A percentile compares a stretch with the other conserved stretches of the same genome.
phyloP scores from a whole-genome alignment of 2,113 vertebrate species.

The Vombatus ursinus region DNA sequence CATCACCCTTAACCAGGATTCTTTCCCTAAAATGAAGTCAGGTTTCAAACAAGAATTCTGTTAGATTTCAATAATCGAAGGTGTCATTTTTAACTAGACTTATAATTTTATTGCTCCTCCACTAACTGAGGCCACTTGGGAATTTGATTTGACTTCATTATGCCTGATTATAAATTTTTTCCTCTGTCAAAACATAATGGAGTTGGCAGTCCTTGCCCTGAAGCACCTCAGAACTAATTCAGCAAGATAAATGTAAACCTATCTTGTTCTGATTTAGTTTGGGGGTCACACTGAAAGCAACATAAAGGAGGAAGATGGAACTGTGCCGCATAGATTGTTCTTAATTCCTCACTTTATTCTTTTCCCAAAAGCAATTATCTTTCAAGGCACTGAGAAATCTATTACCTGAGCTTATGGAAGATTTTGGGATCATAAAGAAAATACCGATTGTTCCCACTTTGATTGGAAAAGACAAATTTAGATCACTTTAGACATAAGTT shows the following conservation, averaged over 20 bases:
- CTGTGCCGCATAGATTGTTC: neutral
- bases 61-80: constrained; percentile 56
- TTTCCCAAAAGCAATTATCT: constrained; percentile 70
- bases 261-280: constrained; percentile 56
- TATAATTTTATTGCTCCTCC: constrained; percentile 46
- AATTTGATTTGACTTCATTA: constrained; percentile 61
- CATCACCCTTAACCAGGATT: constrained; percentile 40
- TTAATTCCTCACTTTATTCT: constrained; percentile 58
- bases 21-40: constrained; percentile 60
- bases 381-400: constrained; percentile 71
- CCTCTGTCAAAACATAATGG: constrained; percentile 64
- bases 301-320: constrained; percentile 30
- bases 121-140: constrained; percentile 19
- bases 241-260: constrained; percentile 56
- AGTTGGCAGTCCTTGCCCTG: constrained; percentile 71
- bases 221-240: constrained; percentile 71
- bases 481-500: constrained; percentile 49
- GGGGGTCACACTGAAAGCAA: constrained; percentile 49
- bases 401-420: constrained; percentile 72
- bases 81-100: constrained; percentile 56
- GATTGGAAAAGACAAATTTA: constrained; percentile 57
- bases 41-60: constrained; percentile 64
- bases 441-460: constrained; percentile 53
- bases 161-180: constrained; percentile 59
- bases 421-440: constrained; percentile 68